Evolutionary conservation across 2,113 vertebrate genomes (phyloP).

Genomic region (Poecile atricapillus): DNA sequence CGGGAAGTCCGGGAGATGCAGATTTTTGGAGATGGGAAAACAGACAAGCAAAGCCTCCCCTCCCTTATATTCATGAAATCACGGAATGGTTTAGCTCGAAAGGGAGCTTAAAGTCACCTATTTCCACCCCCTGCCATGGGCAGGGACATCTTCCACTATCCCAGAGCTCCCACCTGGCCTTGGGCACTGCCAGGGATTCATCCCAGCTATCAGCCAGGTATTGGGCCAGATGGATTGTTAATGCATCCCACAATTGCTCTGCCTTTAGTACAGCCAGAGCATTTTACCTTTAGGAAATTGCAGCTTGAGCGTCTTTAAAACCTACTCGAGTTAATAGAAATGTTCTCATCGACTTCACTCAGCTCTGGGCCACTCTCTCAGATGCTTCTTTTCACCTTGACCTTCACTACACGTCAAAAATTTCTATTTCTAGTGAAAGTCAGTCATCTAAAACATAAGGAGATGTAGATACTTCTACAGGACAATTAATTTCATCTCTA

Average conservation of each 20-base stretch:
- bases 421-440: neutral
- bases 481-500: neutral
- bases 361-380: neutral
- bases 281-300: constrained; percentile 21
- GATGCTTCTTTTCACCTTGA: constrained; percentile 23
- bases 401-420: neutral
- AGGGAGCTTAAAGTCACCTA: neutral
- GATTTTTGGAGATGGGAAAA: neutral
- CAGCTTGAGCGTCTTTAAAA: neutral
- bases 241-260: neutral
- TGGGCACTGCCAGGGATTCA: neutral
- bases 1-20: neutral
- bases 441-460: constrained; percentile 9
- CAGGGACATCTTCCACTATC: neutral
- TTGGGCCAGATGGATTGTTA: neutral
- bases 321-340: constrained; percentile 13
- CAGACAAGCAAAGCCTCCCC: neutral
- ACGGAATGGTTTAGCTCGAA: neutral
- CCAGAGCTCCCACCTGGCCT: neutral
- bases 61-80: neutral
- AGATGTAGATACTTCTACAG: neutral
- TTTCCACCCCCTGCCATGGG: no score
- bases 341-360: neutral
- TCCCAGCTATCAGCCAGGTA: neutral
- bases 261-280: neutral